phyloP scores from a whole-genome alignment of 2,797 vertebrate genomes.

The Sternotherus odoratus region DNA sequence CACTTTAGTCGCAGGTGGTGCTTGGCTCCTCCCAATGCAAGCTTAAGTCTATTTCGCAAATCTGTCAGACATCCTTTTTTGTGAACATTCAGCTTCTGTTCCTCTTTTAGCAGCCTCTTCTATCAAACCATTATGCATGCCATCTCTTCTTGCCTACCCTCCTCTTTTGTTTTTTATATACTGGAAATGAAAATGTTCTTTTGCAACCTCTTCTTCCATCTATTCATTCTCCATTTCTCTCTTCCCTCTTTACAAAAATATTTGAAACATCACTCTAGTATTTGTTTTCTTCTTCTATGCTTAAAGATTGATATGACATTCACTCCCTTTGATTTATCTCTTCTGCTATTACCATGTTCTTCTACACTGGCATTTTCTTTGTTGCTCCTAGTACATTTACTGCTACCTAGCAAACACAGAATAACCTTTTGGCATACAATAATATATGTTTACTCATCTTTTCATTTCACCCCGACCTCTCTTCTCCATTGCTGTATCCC shows the following conservation, averaged over 20 bases:
- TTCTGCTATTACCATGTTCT: neutral
- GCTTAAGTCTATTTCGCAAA: neutral
- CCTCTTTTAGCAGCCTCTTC: neutral
- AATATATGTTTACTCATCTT: neutral
- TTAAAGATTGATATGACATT: neutral
- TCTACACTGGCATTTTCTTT: neutral
- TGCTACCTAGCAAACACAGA: neutral
- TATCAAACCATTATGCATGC: neutral
- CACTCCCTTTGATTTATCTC: neutral
- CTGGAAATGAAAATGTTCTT: neutral
- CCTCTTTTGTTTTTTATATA: slow-evolving; percentile 6
- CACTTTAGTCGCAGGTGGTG: neutral
- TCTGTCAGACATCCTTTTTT: neutral
- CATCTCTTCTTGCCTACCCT: neutral
- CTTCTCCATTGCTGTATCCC: neutral
- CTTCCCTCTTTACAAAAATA: neutral
- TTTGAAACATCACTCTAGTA: neutral
- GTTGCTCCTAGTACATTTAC: neutral
- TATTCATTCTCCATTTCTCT: neutral
- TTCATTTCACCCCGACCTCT: neutral
- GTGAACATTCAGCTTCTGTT: neutral
- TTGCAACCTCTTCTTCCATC: neutral
- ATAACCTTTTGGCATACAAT: neutral
- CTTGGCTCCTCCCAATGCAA: slow-evolving; percentile 2
- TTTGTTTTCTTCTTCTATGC: neutral